Evolutionary conservation across 2,888 invertebrate genomes (phyloP), one percentile per base, ranked within the genome.

Genomic region (Neuroscelio doddi): DNA sequence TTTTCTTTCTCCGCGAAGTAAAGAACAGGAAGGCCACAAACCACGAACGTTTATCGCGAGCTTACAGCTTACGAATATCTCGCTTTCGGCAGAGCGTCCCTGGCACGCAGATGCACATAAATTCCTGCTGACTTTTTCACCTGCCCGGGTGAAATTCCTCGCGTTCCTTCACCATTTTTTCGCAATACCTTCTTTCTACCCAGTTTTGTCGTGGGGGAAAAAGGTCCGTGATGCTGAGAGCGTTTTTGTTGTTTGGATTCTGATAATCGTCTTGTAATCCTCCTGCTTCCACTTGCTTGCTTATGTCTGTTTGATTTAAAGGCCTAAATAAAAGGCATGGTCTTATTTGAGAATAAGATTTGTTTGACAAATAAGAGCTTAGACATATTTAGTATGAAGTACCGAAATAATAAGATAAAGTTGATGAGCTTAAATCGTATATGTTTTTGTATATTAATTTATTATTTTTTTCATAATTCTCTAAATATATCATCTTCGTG

Each of bases 181-280:
- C 27, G 47, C 24, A 5, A 7, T n/a, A 7, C 34, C 30, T 47
- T 30, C 16, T 36, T 34, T 36, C 36, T 34, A 14, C 47, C 47
- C 47, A 24, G 1, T 47, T 49, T 49, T 27, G 38, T 27, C 38
- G 26, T 16, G 38, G 3, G 10, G 27, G 9, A 26, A 49, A 49
- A 49, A 36, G 38, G 38, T 49, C 21, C 45, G 29, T 30, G 45
- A 29, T 30, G 15, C n/a, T n/a, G n/a, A n/a, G 17, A 7, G 7
- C 30, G 32, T 10, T 27, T 46, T 8, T 15, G 15, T 16, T 32
- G 32, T 32, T 47, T 8, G 12, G 32, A 14, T 36, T 27, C 49
- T 15, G 49, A 49, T 49, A 49, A 49, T 49, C 49, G 36, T 24
- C 49, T 38, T 26, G 49, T 49, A 49, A 49, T 49, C 49, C 49